These are phyloP conservation scores for Carapus acus DNA, from an alignment of 2,797 vertebrate species.

Conservation along the genomic window DNA sequence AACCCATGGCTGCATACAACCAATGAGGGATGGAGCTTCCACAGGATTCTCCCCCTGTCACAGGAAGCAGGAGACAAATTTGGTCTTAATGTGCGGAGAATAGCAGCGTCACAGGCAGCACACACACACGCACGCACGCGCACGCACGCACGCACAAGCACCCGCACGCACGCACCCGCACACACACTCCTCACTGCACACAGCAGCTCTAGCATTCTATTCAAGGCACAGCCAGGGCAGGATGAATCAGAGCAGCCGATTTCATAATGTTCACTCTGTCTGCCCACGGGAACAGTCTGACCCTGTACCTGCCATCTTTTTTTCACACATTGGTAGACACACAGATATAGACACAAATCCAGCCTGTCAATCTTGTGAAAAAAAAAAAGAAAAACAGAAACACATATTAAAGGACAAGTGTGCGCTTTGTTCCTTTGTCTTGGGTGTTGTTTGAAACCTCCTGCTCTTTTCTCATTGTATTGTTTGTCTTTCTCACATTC, in stretches of 20 bases:
- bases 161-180: constrained; percentile 18
- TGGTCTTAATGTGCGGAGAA: constrained; percentile 57
- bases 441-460: constrained; percentile 26
- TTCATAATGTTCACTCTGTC: constrained; percentile 30
- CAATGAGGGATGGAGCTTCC: constrained; percentile 68
- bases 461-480: constrained; percentile 37
- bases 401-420: constrained; percentile 48
- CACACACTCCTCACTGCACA: not conserved
- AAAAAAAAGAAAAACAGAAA: no score
- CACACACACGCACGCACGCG: constrained; percentile 21
- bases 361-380: constrained; percentile 42
- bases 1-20: constrained; percentile 42
- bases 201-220: constrained; percentile 52
- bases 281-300: constrained; percentile 62
- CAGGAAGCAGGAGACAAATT: constrained; percentile 75
- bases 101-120: constrained; percentile 45
- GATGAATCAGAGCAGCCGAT: constrained; percentile 57
- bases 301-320: constrained; percentile 31
- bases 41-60: constrained; percentile 66
- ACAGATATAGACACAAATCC: constrained; percentile 31
- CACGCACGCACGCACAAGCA: constrained; percentile 19
- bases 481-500: constrained; percentile 24
- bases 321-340: constrained; percentile 29
- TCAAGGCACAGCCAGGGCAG: constrained; percentile 42
- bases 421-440: constrained; percentile 38